Conservation (phyloP, 2,888 invertebrate species). For the Sphecodes monilicornis region DNA sequence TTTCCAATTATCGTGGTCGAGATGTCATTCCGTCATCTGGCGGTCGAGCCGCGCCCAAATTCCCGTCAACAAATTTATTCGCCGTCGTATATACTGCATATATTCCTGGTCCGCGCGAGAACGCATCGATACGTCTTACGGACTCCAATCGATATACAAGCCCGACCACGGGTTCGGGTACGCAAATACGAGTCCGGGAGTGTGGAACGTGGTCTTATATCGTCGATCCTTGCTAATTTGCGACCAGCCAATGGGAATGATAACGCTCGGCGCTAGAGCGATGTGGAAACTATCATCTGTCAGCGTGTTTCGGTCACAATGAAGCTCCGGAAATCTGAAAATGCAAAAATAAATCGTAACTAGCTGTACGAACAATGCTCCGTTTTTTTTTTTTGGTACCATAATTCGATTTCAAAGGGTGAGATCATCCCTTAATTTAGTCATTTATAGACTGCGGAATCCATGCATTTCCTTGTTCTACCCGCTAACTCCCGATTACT, state of each 20-base stretch:
- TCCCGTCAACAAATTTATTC: conserved; percentile 58
- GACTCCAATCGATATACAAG: conserved; percentile 57
- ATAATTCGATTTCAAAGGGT: no score
- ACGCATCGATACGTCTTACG: conserved; percentile 54
- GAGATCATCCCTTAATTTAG: no score
- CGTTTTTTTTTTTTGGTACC: neutral
- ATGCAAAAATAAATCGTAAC: neutral
- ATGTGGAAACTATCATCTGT: neutral
- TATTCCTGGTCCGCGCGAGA: conserved; percentile 29
- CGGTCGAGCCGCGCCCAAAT: conserved; percentile 55
- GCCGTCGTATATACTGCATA: conserved; percentile 13
- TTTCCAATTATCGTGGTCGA: conserved; percentile 55
- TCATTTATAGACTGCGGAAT: no score
- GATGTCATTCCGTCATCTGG: conserved; percentile 53
- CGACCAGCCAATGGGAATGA: neutral
- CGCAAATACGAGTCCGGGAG: conserved; percentile 51
- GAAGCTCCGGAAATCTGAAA: neutral
- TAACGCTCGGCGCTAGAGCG: neutral
- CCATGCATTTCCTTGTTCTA: no score
- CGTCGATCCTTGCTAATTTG: neutral
- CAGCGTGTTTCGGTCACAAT: neutral
- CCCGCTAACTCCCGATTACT: no score
- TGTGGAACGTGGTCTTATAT: conserved; percentile 28
- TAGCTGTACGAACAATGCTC: neutral
- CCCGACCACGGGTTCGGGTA: conserved; percentile 44